These are phyloP conservation scores for Struthio camelus DNA, from an alignment of 2,113 vertebrate species.

Conservation along the genomic window DNA sequence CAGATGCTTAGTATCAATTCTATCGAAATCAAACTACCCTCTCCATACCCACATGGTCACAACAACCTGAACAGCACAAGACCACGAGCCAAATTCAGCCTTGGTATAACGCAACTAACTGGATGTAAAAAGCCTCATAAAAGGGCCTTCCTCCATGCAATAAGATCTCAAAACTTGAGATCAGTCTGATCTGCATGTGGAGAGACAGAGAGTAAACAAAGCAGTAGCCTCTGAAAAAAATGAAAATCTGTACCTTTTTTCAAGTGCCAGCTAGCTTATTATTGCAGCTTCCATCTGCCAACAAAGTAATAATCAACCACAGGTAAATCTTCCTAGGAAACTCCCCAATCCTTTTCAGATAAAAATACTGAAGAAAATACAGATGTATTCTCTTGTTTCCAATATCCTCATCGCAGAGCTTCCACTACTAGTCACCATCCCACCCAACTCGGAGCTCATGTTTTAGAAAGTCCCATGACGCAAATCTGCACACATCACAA, in stretches of 20 bases:
- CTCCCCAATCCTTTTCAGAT: not conserved
- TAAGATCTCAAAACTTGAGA: not conserved
- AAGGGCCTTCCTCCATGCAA: not conserved
- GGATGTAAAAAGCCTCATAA: not conserved
- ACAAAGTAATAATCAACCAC: not conserved
- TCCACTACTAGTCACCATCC: not conserved
- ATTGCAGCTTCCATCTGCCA: not conserved
- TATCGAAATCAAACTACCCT: not conserved
- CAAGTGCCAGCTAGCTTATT: not conserved
- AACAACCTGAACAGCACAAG: not conserved
- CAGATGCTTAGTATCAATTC: not conserved
- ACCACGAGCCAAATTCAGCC: not conserved
- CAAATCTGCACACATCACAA: not conserved
- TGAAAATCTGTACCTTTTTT: not conserved
- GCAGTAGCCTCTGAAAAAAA: not conserved
- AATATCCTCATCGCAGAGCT: not conserved
- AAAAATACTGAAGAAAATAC: not conserved
- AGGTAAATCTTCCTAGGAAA: slow-evolving; percentile 13
- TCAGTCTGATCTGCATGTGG: not conserved
- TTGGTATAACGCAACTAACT: not conserved
- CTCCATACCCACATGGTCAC: not conserved
- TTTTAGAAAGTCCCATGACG: not conserved
- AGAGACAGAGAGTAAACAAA: not conserved
- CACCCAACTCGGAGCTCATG: not conserved
- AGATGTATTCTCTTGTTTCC: not conserved